Base-by-base conservation (phyloP, 2,797 vertebrate genomes). In the Graptemys geographica region DNA sequence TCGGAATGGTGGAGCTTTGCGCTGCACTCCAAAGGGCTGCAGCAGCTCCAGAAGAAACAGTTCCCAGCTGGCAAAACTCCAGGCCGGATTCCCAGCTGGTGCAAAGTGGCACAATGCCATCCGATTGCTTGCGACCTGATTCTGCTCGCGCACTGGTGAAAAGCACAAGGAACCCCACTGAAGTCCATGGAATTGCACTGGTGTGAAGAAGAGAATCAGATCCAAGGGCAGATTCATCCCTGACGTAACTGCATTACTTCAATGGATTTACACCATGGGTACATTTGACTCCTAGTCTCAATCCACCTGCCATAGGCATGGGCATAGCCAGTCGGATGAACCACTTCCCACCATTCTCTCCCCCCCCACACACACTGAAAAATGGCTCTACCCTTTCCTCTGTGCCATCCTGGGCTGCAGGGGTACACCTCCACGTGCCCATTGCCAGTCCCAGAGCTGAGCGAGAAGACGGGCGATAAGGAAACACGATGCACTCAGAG, bases 71-170 rank as follows among this genome's bases (percentile, higher is more conserved):
- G 81, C 44, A 8, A 9, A 53, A 23, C 4, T 47, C 0, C 0
- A 8, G 25, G 7, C 31, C 0, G 12, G 47, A 7, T 16, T 31
- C 0, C 2, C 2, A n/a, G 41, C 33, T 44, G 6, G 59, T 1
- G 8, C 65, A 62, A 69, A 23, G 33, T 0, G 27, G 8, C 8
- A 0, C 3, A 0, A 62, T 4, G 0, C 1, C 76, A 16, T 0
- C 16, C 88, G 21, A 44, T 16, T 62, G 8, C 33, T 13, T 0
- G 1, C 0, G 18, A n/a, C 11, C 0, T 21, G 33, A 52, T 0
- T 90, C 80, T 23, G n/a, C 69, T 72, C 9, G 4, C 59, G 37
- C 52, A 59, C 4, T 84, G 55, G 1, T 13, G 19, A 44, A 12
- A 49, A 10, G 18, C 0, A n/a, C 72, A 59, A 86, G n/a, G 0